Evolutionary conservation across 2,113 vertebrate species (phyloP).

Genomic region (Numida meleagris): DNA sequence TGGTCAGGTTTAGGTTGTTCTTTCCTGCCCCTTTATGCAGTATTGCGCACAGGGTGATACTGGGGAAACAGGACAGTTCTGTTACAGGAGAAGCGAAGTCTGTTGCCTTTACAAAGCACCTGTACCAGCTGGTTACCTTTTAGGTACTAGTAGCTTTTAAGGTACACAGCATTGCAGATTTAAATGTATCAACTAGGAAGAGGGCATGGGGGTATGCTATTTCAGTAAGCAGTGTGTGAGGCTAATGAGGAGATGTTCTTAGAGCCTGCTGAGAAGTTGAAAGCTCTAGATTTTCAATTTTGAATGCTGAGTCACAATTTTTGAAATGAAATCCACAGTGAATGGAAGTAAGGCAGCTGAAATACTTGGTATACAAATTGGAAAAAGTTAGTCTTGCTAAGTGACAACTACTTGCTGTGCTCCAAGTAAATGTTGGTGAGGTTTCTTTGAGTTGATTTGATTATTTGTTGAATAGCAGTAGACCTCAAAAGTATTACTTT

Average conservation of each 20-base stretch:
- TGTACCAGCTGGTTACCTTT: neutral
- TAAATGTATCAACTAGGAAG: neutral
- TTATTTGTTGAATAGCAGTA: neutral
- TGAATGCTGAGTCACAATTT: accelerated
- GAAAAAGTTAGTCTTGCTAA: neutral
- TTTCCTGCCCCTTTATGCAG: neutral
- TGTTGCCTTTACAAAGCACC: neutral
- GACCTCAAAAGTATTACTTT: neutral
- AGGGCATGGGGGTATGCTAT: neutral
- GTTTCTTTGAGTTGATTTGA: neutral
- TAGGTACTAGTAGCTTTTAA: neutral
- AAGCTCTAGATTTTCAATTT: neutral
- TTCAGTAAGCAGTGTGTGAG: neutral
- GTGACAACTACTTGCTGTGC: neutral
- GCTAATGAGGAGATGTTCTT: neutral
- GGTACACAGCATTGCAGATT: neutral
- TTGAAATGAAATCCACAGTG: neutral
- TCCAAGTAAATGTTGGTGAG: neutral
- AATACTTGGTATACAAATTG: neutral
- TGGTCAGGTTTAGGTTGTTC: neutral
- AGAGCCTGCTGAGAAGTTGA: neutral
- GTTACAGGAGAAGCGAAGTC: neutral
- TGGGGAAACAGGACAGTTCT: neutral
- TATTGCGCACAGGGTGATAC: neutral
- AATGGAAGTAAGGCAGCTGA: neutral